Conservation (phyloP, 2,113 vertebrate species). For the Xiphophorus maculatus region DNA sequence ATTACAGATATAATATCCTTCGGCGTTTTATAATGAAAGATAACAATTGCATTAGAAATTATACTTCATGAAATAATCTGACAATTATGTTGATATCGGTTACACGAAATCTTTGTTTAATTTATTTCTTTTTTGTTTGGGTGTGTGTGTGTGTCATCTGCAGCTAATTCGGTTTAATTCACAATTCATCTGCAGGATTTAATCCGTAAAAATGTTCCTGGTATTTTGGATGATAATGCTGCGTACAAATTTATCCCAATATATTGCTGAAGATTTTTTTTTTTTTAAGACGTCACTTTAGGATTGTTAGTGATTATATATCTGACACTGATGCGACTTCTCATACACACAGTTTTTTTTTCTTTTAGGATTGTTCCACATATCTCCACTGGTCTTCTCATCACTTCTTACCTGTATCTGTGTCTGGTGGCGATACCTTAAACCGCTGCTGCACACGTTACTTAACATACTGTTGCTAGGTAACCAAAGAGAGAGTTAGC, state of each 20-base stretch:
- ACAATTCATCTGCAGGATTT: not conserved
- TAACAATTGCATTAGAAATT: constrained; percentile 16
- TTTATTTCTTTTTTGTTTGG: not conserved
- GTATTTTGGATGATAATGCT: not conserved
- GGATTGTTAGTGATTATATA: not conserved
- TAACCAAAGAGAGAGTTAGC: too few species aligned
- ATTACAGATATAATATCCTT: constrained; percentile 21
- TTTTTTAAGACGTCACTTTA: too few species aligned
- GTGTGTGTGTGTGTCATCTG: not conserved
- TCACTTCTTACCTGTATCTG: not conserved
- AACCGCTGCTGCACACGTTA: too few species aligned
- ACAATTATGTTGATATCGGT: constrained; percentile 8
- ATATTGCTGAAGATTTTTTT: too few species aligned
- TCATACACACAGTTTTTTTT: not conserved
- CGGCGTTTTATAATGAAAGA: constrained; percentile 16
- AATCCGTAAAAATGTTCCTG: not conserved
- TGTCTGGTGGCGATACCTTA: not conserved
- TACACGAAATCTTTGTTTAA: constrained; percentile 18
- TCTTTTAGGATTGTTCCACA: too few species aligned
- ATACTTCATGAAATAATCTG: constrained; percentile 1
- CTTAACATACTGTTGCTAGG: too few species aligned
- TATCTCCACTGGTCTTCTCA: not conserved
- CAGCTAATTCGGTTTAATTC: constrained; percentile 1
- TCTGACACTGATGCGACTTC: not conserved
- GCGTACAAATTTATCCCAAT: not conserved